Evolutionary conservation across 2,797 vertebrate genomes (phyloP).

Genomic region (Orientallactaga sibirica): DNA sequence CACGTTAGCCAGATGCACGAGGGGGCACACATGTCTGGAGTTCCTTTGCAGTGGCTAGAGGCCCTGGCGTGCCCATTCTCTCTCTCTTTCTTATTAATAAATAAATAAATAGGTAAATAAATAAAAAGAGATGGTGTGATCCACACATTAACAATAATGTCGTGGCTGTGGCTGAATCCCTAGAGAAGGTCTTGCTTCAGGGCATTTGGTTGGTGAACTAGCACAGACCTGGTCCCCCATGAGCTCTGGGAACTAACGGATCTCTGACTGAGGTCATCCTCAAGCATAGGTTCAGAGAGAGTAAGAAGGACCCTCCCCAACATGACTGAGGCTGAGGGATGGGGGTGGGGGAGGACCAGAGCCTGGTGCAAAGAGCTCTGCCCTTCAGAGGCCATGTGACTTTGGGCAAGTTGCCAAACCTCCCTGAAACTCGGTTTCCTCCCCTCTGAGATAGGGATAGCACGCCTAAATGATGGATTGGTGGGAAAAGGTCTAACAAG

Average conservation of each 20-base stretch:
- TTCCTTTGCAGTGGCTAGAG: too few relatives aligned
- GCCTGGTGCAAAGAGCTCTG: background rate
- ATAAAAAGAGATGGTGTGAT: background rate
- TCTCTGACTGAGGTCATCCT: background rate
- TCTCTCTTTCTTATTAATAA: too few relatives aligned
- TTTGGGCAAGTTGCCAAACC: background rate
- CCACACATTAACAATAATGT: background rate
- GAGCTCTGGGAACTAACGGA: background rate
- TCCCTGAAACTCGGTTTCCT: background rate
- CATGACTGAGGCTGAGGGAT: too few relatives aligned
- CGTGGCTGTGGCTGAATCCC: background rate
- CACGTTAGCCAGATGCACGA: too few relatives aligned
- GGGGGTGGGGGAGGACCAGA: background rate
- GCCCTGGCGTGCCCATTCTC: too few relatives aligned
- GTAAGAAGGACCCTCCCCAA: background rate
- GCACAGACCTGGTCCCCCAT: background rate
- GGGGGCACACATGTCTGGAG: too few relatives aligned
- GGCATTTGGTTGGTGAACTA: background rate
- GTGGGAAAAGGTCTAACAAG: background rate
- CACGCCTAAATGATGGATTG: background rate
- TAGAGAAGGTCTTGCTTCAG: background rate
- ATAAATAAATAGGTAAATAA: too few relatives aligned
- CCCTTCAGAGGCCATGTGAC: background rate
- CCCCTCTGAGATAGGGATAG: background rate
- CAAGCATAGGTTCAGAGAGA: too few relatives aligned